Evolutionary conservation across 1,140 invertebrate species (phyloP).

Genomic region (Anastatus disparis): DNA sequence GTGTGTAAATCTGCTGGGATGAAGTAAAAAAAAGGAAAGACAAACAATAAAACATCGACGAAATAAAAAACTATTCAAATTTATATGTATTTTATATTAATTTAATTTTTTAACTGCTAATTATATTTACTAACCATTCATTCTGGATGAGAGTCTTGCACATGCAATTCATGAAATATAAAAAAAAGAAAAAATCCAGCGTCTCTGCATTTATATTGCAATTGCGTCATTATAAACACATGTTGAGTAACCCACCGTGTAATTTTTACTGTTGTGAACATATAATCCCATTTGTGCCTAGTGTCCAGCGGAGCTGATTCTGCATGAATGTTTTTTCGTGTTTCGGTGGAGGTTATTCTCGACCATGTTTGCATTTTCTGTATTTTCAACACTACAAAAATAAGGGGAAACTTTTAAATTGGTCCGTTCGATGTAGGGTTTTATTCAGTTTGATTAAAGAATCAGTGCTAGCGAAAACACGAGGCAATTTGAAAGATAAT

Average conservation of each 20-base stretch:
- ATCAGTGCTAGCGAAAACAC: constrained; percentile 58
- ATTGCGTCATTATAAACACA: no score
- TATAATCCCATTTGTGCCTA: constrained; percentile 52
- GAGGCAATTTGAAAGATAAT: constrained; percentile 49
- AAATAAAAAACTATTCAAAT: neutral
- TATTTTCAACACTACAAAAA: neutral
- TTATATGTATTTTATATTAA: constrained; percentile 3
- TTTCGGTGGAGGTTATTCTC: neutral
- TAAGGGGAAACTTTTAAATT: neutral
- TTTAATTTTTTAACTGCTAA: neutral
- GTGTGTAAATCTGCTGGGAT: neutral
- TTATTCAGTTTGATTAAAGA: constrained; percentile 34
- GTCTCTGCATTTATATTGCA: no score
- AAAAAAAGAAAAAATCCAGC: constrained; percentile 19
- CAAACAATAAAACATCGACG: neutral
- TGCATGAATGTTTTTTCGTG: constrained; percentile 35
- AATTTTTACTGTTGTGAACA: constrained; percentile 54
- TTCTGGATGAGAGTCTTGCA: neutral
- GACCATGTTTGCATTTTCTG: constrained; percentile 2
- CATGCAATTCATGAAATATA: neutral
- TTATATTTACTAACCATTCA: neutral
- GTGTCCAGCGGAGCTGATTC: constrained; percentile 60
- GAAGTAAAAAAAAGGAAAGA: neutral
- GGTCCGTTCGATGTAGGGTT: neutral
- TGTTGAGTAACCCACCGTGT: constrained; percentile 53